Conservation (phyloP, 2,797 vertebrate species). For the Alauda arvensis region DNA sequence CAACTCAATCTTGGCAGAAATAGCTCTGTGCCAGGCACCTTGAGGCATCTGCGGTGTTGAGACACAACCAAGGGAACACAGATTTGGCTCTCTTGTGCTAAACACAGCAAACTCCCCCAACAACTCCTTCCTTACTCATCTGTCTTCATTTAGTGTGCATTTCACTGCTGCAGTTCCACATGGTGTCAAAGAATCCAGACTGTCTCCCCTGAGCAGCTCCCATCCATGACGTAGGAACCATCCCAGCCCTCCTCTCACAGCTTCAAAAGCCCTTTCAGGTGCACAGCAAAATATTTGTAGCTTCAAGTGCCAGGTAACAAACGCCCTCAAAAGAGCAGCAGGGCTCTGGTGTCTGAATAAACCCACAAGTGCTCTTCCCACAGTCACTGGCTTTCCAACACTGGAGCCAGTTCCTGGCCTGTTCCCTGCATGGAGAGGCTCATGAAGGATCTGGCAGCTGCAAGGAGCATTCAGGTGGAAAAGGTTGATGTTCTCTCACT, state of each 20-base stretch:
- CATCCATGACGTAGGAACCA: background rate
- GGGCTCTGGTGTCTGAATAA: background rate
- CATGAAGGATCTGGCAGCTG: background rate
- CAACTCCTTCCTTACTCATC: background rate
- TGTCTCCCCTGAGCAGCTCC: rapidly evolving
- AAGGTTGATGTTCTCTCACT: background rate
- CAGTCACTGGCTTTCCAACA: background rate
- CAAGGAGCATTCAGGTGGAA: background rate
- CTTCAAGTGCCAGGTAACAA: background rate
- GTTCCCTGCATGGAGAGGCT: background rate
- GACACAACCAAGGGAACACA: background rate
- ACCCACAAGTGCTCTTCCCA: background rate
- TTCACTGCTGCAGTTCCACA: background rate
- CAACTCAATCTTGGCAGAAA: background rate
- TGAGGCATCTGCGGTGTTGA: background rate
- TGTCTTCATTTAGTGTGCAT: background rate
- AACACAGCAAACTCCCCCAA: background rate
- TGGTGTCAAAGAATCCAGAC: background rate
- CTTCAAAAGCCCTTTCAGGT: background rate
- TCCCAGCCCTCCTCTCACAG: background rate
- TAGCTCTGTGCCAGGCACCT: background rate
- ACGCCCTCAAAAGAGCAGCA: background rate
- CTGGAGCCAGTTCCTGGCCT: background rate
- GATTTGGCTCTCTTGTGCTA: background rate
- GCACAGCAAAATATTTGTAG: background rate